phyloP scores from a whole-genome alignment of 2,113 vertebrate genomes.

The Plecotus auritus region DNA sequence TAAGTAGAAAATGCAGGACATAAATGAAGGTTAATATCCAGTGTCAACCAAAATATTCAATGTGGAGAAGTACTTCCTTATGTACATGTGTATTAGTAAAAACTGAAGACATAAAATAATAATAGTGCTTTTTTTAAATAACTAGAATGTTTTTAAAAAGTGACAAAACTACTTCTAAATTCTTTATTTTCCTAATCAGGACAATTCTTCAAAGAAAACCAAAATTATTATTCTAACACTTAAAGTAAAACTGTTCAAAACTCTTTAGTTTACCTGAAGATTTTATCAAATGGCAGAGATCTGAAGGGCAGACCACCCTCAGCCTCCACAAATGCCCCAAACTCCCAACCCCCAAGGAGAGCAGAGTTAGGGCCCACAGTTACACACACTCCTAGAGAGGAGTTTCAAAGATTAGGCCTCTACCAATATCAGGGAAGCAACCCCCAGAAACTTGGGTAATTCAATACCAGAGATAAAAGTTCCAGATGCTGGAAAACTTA shows the following conservation, averaged over 20 bases:
- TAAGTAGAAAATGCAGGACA: slow-evolving; percentile 48
- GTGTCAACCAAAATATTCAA: neutral
- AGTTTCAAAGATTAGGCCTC: neutral
- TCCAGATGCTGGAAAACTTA: neutral
- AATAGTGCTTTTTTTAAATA: neutral
- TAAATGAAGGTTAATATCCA: slow-evolving; percentile 14
- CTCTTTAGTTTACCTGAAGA: neutral
- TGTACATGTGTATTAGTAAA: neutral
- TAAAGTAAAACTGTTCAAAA: neutral
- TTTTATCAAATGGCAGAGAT: neutral
- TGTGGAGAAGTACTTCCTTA: neutral
- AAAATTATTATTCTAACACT: neutral
- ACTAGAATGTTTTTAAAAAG: neutral
- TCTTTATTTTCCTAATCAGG: neutral
- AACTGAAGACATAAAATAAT: neutral
- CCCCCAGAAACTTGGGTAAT: neutral
- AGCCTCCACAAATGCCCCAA: neutral
- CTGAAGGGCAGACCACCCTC: neutral
- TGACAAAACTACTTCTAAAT: neutral
- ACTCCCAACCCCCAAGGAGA: neutral
- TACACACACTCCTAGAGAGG: neutral
- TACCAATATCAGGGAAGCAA: neutral
- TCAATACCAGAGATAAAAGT: neutral
- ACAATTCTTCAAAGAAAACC: neutral
- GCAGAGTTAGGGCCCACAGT: neutral